Conservation (phyloP, 2,113 vertebrate species). For the Merops nubicus region DNA sequence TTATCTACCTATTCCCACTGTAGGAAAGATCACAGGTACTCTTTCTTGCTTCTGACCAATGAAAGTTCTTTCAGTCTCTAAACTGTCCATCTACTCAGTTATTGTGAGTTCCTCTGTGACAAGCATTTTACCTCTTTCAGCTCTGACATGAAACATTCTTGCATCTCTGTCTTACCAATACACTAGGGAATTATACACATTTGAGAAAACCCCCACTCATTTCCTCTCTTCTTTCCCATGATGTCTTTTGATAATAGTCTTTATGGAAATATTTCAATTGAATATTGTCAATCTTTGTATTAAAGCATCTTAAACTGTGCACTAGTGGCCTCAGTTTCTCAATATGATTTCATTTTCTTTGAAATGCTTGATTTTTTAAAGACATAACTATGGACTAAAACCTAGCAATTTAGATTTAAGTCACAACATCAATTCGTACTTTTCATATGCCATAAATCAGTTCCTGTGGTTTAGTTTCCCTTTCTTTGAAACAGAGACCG, state of each 20-base stretch:
- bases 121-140: background rate
- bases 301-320: background rate
- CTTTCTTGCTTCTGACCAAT: background rate
- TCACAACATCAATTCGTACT: background rate
- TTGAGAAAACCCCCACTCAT: background rate
- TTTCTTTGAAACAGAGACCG: background rate
- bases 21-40: background rate
- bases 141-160: background rate
- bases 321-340: background rate
- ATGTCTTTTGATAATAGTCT: background rate
- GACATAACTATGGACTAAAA: background rate
- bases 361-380: background rate
- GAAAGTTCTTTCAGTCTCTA: background rate
- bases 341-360: background rate
- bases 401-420: background rate
- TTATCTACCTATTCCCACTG: rapidly evolving
- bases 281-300: background rate
- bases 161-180: background rate
- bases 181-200: background rate
- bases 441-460: background rate
- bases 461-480: background rate
- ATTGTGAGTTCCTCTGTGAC: background rate
- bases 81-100: background rate
- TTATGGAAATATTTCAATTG: background rate
- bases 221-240: background rate